Evolutionary conservation across 2,113 vertebrate genomes (phyloP), one percentile per base, ranked within the genome.

Genomic region (Anseranas semipalmata): DNA sequence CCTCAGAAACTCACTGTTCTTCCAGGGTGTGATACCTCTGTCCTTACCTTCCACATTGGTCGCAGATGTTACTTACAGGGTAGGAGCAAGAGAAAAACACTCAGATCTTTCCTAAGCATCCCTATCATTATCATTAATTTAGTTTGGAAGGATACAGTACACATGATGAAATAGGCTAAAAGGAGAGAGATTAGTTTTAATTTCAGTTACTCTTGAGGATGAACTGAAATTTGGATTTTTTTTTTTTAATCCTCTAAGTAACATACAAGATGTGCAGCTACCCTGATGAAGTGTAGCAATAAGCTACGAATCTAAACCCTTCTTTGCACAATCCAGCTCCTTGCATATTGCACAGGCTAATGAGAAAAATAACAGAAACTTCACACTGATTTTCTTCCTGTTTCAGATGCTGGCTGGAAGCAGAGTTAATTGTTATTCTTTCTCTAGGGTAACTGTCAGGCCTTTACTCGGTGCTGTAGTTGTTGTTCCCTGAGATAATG

Each of bases 401-500:
- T 76, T 48, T 66, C 30, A 19, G 48, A 52, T 28, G 8, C 10
- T 62, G 58, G 6, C 62, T 87, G 59, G 74, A 46, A 87, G 39
- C 45, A 50, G 48, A 94, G 41, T 77, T 95, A 87, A 87, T 76
- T 91, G 71, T 70, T 82, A 83, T 62, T 93, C 53, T 76, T 83
- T 73, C 81, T 95, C 75, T 45, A 73, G 78, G 71, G 74, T 66
- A 79, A 50, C 62, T 77, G 74, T 53, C 87, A 93, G 78, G 53
- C 70, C 53, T 85, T 58, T 53, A 45, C 71, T 89, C 0, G 0
- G 13, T 72, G 12, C 53, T 77, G 58, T 45, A 39, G 35, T 45
- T 75, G 17, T 85, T 83, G 9, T 37, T 79, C 28, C 35, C 62
- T 18, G 39, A 87, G 74, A 93, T 93, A 91, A 93, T 76, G 24